phyloP scores from a whole-genome alignment of 2,888 invertebrate species.

The Elmis aenea region DNA sequence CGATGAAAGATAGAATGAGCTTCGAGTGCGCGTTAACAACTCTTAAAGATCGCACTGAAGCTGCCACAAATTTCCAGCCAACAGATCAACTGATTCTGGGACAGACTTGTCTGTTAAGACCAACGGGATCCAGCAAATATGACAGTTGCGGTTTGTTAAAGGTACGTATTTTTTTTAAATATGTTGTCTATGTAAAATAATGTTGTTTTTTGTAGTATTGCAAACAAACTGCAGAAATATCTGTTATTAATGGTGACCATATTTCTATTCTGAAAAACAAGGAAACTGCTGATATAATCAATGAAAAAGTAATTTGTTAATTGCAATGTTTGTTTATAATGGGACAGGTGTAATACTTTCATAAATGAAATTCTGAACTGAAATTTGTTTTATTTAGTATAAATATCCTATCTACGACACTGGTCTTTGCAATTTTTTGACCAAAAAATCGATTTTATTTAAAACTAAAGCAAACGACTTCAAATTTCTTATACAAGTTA shows the following conservation, averaged over 20 bases:
- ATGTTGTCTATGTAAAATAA: slow-evolving; percentile 4
- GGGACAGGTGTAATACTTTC: slow-evolving; percentile 1
- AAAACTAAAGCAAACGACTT: too few species aligned
- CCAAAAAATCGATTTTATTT: too few species aligned
- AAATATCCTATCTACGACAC: too few species aligned
- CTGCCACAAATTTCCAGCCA: slow-evolving; percentile 28
- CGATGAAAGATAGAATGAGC: slow-evolving; percentile 24
- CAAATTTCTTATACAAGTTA: too few species aligned
- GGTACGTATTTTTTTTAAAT: slow-evolving; percentile 27
- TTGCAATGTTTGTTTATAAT: slow-evolving; percentile 21
- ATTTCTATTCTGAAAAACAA: slow-evolving; percentile 62
- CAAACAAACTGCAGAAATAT: slow-evolving; percentile 55
- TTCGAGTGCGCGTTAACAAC: slow-evolving; percentile 29
- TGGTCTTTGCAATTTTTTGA: too few species aligned
- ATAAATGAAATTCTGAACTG: too few species aligned
- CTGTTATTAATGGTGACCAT: slow-evolving; percentile 68
- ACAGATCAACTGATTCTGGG: slow-evolving; percentile 33
- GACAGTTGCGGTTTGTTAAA: slow-evolving; percentile 39
- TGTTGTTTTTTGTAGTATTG: slow-evolving; percentile 50
- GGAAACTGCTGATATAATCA: slow-evolving; percentile 60
- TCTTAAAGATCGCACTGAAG: slow-evolving; percentile 33
- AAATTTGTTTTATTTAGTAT: background rate
- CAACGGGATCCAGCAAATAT: slow-evolving; percentile 39
- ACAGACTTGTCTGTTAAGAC: slow-evolving; percentile 36
- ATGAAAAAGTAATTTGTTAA: slow-evolving; percentile 34